Evolutionary conservation across 2,888 invertebrate species (phyloP), one percentile per base, ranked within the genome.

Genomic region (Drosophila greeni): DNA sequence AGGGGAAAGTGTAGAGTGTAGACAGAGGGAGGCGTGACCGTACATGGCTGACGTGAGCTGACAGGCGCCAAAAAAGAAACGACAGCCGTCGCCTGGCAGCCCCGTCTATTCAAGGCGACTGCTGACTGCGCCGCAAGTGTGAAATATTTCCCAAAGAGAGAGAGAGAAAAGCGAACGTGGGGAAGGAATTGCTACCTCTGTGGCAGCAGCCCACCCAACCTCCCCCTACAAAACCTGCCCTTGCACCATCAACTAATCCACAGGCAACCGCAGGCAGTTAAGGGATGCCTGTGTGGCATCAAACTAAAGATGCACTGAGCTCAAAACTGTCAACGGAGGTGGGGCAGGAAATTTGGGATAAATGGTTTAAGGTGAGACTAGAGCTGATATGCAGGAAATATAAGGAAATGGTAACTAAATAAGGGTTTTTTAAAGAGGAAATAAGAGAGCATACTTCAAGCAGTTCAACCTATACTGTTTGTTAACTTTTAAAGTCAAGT

Each of bases 101-200:
- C 49, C 42, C 54, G 54, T 51, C 69, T 47, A 68, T 68, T 68
- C 69, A 68, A 68, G 52, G 60, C 53, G 61, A 68, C 67, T 69
- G 67, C 67, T 67, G 69, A 68, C 69, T 68, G 61, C 31, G 70
- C 61, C 68, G 61, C 68, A 68, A 69, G 70, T 68, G 68, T 61
- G 68, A 68, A 68, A 69, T 68, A 69, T 68, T 68, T 68, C 36
- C 59, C 51, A 45, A 33, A 40, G 54, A 47, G 20, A 20, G 54
- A 47, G 20, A 20, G 66, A 47, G 66, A 40, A 56, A 45, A 31
- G 43, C 31, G 45, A 57, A 67, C 68, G 68, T 68, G 70, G 39
- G 40, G n/a, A 14, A 34, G 34, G 66, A 20, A 60, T 60, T 45
- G 62, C 61, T 33, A 31, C 31, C 29, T 36, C 24, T 14, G 23